phyloP scores from a whole-genome alignment of 2,888 invertebrate genomes.

The Galerucella nymphaeae region DNA sequence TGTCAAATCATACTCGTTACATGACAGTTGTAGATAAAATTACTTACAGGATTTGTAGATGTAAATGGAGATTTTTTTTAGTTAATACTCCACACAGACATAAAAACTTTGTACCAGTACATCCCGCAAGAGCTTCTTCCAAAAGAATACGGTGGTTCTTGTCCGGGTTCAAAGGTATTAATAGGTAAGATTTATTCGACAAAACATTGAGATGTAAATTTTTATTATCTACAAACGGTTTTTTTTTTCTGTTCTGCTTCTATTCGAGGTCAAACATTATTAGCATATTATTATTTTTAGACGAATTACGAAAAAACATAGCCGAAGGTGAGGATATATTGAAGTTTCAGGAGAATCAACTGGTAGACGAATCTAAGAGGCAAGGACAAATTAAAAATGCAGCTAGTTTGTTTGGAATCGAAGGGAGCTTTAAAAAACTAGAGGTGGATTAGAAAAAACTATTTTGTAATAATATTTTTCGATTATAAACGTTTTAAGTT shows the following conservation, averaged over 20 bases:
- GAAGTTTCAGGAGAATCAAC: slow-evolving; percentile 68
- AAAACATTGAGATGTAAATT: too few species aligned
- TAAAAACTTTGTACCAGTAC: slow-evolving; percentile 55
- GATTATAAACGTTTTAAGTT: too few species aligned
- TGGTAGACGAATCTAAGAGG: slow-evolving; percentile 71
- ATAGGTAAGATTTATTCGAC: slow-evolving; percentile 49
- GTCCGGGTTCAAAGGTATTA: slow-evolving; percentile 45
- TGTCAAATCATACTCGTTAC: too few species aligned
- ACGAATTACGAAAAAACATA: slow-evolving; percentile 54
- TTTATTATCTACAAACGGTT: too few species aligned
- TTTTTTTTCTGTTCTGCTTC: neutral
- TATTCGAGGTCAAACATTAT: too few species aligned
- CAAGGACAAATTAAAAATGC: slow-evolving; percentile 74
- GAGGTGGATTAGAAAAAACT: slow-evolving; percentile 70
- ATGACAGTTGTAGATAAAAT: too few species aligned
- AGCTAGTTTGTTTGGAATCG: slow-evolving; percentile 72
- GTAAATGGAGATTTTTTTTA: slow-evolving; percentile 41
- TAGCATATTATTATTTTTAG: slow-evolving; percentile 41
- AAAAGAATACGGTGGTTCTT: slow-evolving; percentile 71
- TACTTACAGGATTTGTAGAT: too few species aligned
- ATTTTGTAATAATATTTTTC: too few species aligned
- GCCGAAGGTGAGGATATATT: slow-evolving; percentile 56
- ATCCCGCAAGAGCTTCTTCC: slow-evolving; percentile 72
- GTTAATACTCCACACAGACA: slow-evolving; percentile 54
- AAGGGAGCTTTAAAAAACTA: slow-evolving; percentile 80